Percentiles rank a stretch among this genome's conserved stretches.
phyloP scores from a whole-genome alignment of 2,113 vertebrate genomes.

The Tympanuchus pallidicinctus region DNA sequence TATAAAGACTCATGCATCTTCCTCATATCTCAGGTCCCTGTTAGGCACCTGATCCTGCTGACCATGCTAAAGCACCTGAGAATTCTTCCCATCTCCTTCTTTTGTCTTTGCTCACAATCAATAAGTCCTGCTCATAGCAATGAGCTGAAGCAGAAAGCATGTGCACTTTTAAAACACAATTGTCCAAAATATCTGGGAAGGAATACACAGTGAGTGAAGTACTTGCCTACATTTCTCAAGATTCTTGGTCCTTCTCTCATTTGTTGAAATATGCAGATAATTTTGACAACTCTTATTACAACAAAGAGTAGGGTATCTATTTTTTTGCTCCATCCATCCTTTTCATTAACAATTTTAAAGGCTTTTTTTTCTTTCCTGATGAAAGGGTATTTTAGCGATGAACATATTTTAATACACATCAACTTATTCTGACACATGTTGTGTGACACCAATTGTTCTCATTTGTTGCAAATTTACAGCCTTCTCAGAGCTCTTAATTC shows the following conservation, averaged over 20 bases:
- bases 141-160: neutral
- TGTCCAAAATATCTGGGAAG: neutral
- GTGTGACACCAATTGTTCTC: neutral
- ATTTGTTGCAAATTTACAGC: neutral
- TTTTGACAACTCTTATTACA: neutral
- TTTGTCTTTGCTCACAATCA: neutral
- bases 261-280: neutral
- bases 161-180: neutral
- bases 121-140: neutral
- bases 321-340: neutral
- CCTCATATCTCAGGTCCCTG: neutral
- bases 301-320: neutral
- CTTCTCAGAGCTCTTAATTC: neutral
- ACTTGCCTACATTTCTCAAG: neutral
- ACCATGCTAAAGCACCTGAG: neutral
- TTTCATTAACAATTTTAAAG: neutral
- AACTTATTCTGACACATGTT: neutral
- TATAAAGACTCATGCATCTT: neutral
- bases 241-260: neutral
- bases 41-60: neutral
- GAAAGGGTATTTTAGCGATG: neutral
- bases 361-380: neutral
- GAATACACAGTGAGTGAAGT: neutral
- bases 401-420: neutral
- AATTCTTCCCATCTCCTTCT: neutral